Evolutionary conservation across 2,113 vertebrate genomes (phyloP).

Genomic region (Leucosticte australis): DNA sequence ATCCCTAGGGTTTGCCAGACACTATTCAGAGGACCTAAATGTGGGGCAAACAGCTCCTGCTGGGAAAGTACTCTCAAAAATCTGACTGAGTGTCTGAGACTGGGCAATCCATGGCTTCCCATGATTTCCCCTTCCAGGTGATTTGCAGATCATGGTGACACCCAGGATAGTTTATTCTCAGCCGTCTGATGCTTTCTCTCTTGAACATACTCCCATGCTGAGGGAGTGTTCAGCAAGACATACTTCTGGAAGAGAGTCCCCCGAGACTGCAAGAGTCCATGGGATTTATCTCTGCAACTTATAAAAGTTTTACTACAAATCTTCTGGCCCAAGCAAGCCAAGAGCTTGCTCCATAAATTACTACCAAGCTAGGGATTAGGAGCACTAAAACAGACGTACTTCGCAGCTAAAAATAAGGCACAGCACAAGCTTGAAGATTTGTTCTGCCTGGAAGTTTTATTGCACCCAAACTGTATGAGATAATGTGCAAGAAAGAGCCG

Average conservation of each 20-base stretch:
- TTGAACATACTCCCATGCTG: not conserved
- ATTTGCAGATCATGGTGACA: not conserved
- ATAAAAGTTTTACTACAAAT: conserved; percentile 64
- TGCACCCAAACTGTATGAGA: conserved; percentile 64
- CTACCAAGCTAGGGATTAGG: conserved; percentile 63
- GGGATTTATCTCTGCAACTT: conserved; percentile 61
- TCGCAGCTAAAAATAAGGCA: conserved; percentile 58
- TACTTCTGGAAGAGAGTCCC: conserved; percentile 5
- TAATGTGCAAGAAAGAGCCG: conserved; percentile 45
- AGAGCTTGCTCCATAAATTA: conserved; percentile 62
- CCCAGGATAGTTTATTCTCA: not conserved
- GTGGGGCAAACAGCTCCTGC: not conserved
- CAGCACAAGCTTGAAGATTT: conserved; percentile 56
- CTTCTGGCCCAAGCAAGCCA: conserved; percentile 10
- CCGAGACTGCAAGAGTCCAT: not conserved
- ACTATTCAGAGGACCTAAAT: not conserved
- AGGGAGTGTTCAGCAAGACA: conserved; percentile 10
- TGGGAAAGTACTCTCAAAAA: not conserved
- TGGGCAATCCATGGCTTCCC: not conserved
- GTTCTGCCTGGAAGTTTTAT: conserved; percentile 68
- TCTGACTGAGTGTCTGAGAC: not conserved
- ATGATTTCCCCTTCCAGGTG: not conserved
- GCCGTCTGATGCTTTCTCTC: not conserved
- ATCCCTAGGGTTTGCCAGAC: not conserved
- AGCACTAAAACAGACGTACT: conserved; percentile 66